These are phyloP conservation scores for Neosilurus mollespiculum DNA, from an alignment of 2,797 vertebrate species.

Conservation along the genomic window DNA sequence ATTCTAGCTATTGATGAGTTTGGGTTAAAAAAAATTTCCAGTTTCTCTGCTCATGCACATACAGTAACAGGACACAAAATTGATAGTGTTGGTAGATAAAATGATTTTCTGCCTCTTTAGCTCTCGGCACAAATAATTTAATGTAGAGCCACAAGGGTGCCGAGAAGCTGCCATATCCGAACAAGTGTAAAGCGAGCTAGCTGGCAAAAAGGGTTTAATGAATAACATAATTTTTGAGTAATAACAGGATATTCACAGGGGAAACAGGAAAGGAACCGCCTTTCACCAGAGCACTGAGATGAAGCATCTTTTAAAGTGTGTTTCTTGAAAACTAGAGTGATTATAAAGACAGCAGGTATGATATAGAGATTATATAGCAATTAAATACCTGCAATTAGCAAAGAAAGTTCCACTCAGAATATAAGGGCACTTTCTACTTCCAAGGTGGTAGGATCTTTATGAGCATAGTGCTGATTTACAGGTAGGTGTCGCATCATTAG, in stretches of 20 bases:
- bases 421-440: not conserved
- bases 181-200: constrained; percentile 26
- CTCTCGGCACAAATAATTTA: constrained; percentile 35
- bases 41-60: constrained; percentile 1
- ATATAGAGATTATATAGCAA: constrained; percentile 17
- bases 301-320: constrained; percentile 21
- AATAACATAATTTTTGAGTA: constrained; percentile 39
- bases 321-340: not conserved
- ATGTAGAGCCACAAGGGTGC: constrained; percentile 9
- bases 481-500: not conserved
- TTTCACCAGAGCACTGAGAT: constrained; percentile 12
- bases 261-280: not conserved
- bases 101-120: constrained; percentile 49
- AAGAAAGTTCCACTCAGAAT: not conserved
- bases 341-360: constrained; percentile 13
- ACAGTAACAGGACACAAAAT: constrained; percentile 39
- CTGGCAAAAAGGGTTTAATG: constrained; percentile 20
- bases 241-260: constrained; percentile 28
- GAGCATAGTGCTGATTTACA: not conserved
- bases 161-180: constrained; percentile 15
- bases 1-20: constrained; percentile 30
- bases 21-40: constrained; percentile 6
- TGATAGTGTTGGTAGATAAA: constrained; percentile 40
- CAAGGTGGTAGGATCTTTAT: not conserved
- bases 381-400: constrained; percentile 14